A percentile compares a stretch with the other conserved stretches of the same genome.
phyloP scores from a whole-genome alignment of 2,888 invertebrate genomes.

The Pyrocoelia pectoralis region DNA sequence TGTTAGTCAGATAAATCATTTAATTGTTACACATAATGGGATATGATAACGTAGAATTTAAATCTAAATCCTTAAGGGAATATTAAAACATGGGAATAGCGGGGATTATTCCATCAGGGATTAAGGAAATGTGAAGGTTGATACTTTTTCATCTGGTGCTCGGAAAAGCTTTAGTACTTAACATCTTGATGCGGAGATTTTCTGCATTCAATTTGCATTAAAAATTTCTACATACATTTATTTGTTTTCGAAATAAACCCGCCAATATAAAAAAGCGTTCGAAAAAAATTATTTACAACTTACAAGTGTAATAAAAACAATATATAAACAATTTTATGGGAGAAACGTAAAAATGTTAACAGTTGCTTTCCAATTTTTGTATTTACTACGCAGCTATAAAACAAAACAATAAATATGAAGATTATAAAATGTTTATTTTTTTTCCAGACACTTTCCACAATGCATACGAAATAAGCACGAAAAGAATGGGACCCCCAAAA shows the following conservation, averaged over 20 bases:
- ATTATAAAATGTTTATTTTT: constrained; percentile 4
- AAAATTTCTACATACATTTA: constrained; percentile 1
- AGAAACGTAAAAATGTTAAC: background rate
- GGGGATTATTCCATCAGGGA: constrained; percentile 21
- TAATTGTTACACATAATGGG: background rate
- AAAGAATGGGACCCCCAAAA: constrained; percentile 52
- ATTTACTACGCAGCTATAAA: background rate
- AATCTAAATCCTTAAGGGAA: constrained; percentile 10
- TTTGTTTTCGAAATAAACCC: no score
- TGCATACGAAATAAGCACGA: constrained; percentile 13
- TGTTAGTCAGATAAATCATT: background rate
- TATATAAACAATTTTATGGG: constrained; percentile 7
- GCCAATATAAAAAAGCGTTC: background rate
- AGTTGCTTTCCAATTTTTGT: constrained; percentile 4
- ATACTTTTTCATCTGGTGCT: constrained; percentile 10
- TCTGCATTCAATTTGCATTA: background rate
- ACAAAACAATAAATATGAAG: background rate
- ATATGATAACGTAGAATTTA: constrained; percentile 6
- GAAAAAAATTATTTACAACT: constrained; percentile 1
- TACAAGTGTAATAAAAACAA: background rate
- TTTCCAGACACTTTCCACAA: constrained; percentile 8
- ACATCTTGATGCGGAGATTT: background rate
- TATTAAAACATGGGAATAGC: constrained; percentile 19
- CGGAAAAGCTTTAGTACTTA: background rate
- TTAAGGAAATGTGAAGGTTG: constrained; percentile 15